A percentile compares a stretch with the other conserved stretches of the same genome.
phyloP scores from a whole-genome alignment of 2,113 vertebrate species.

The Pomatorhinus ruficollis region DNA sequence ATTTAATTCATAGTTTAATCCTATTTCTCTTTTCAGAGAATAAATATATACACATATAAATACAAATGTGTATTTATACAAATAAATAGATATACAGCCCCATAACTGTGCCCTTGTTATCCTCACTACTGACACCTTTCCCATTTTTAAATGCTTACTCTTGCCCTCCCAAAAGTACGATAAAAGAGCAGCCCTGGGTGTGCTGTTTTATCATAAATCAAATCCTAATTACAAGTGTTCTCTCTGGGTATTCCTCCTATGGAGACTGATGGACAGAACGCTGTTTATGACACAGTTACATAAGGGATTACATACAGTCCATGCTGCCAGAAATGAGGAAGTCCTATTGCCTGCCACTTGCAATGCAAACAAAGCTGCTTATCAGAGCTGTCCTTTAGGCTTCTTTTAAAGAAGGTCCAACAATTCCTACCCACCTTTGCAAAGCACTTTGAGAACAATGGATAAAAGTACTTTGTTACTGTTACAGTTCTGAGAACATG shows the following conservation, averaged over 20 bases:
- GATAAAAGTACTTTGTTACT: not conserved
- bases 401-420: not conserved
- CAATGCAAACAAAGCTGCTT: not conserved
- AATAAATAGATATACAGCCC: not conserved
- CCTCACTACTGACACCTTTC: not conserved
- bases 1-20: not conserved
- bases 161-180: not conserved
- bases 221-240: not conserved
- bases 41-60: too few relatives aligned
- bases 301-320: not conserved
- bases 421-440: not conserved
- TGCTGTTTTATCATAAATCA: not conserved
- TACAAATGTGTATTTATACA: too few relatives aligned
- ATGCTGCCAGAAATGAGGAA: not conserved
- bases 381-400: not conserved
- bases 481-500: not conserved
- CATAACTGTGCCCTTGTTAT: not conserved
- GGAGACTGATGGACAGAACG: not conserved
- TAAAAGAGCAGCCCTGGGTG: not conserved
- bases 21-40: not conserved
- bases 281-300: not conserved
- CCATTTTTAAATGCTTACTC: not conserved
- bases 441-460: not conserved
- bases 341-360: not conserved
- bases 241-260: not conserved